Evolutionary conservation across 1,140 invertebrate species (phyloP).

Genomic region (Brachionus rotundiformis): DNA sequence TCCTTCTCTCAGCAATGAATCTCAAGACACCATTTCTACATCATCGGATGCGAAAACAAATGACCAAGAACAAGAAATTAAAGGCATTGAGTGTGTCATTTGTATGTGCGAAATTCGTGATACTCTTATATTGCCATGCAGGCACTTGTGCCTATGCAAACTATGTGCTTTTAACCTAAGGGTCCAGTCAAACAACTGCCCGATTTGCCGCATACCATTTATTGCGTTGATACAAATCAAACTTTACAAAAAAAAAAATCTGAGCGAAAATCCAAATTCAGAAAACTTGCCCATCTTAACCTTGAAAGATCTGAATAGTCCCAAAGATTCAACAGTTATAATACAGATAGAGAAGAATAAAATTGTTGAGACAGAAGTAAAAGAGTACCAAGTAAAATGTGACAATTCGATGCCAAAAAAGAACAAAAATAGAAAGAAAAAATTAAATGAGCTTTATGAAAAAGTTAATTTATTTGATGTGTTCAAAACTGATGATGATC

Average conservation of each 20-base stretch:
- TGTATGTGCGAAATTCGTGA: slow-evolving; percentile 97
- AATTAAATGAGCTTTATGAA: background rate
- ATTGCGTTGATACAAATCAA: slow-evolving; percentile 90
- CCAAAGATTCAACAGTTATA: slow-evolving; percentile 21
- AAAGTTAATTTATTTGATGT: slow-evolving; percentile 22
- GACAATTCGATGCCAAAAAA: background rate
- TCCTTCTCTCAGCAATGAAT: background rate
- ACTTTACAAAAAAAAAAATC: slow-evolving; percentile 78
- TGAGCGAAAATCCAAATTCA: background rate
- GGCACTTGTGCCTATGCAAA: slow-evolving; percentile 95
- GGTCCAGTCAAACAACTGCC: slow-evolving; percentile 88
- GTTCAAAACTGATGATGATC: background rate
- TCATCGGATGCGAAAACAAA: slow-evolving; percentile 56
- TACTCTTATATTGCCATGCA: slow-evolving; percentile 93
- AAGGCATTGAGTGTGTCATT: slow-evolving; percentile 97
- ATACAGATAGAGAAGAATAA: slow-evolving; percentile 21
- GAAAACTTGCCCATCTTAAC: slow-evolving; percentile 27
- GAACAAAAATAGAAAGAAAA: background rate
- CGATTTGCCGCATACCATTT: slow-evolving; percentile 95
- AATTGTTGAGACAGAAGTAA: background rate
- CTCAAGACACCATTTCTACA: background rate
- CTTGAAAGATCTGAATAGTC: background rate
- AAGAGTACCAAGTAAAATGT: slow-evolving; percentile 19
- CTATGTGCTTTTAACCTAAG: slow-evolving; percentile 91
- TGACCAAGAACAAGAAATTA: slow-evolving; percentile 81